A percentile compares a stretch with the other conserved stretches of the same genome.
phyloP scores from a whole-genome alignment of 1,140 invertebrate genomes.

The Gyrodactylus salaris region DNA sequence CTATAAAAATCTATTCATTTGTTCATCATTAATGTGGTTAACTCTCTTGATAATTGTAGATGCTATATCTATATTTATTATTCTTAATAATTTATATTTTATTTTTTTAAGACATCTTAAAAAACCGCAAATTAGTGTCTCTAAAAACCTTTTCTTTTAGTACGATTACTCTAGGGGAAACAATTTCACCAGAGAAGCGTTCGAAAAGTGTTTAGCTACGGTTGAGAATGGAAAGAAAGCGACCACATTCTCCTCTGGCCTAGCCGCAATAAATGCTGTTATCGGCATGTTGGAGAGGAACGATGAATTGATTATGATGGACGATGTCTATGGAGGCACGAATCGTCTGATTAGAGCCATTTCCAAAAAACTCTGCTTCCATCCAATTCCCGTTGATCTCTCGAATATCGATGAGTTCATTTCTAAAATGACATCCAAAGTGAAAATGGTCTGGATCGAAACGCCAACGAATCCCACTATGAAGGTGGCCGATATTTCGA shows the following conservation, averaged over 20 bases:
- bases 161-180: constrained; percentile 69
- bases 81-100: constrained; percentile 9
- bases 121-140: no score
- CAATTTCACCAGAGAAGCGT: constrained; percentile 55
- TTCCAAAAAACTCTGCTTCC: constrained; percentile 31
- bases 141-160: no score
- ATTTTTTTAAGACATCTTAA: constrained; percentile 24
- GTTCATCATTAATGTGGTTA: no score
- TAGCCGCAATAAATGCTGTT: constrained; percentile 44
- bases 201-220: constrained; percentile 56
- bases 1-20: no score
- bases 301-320: constrained; percentile 56
- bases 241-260: constrained; percentile 43
- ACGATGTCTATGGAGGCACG: constrained; percentile 73
- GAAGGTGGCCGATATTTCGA: constrained; percentile 55
- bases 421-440: constrained; percentile 38
- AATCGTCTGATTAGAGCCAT: constrained; percentile 27
- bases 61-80: constrained; percentile 4
- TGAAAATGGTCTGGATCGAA: constrained; percentile 83
- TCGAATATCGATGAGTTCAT: constrained; percentile 32
- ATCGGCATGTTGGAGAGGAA: constrained; percentile 38
- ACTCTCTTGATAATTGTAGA: no score
- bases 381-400: constrained; percentile 44
- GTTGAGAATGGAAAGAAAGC: constrained; percentile 57
- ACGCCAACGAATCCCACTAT: constrained; percentile 82